phyloP scores from a whole-genome alignment of 2,888 invertebrate species.

The Lordiphosa fenestrarum region DNA sequence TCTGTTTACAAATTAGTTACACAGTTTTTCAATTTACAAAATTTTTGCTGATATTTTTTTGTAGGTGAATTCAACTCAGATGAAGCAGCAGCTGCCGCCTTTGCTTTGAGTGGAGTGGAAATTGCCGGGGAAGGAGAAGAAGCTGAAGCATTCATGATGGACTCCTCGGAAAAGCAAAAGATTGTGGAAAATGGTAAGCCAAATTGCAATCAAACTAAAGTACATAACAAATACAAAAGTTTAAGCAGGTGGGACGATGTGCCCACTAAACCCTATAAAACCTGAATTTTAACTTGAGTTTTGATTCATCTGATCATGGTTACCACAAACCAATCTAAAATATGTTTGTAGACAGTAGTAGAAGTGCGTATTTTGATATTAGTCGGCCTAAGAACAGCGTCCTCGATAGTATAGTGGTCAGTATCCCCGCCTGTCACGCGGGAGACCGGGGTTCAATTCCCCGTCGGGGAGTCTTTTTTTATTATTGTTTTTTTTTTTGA shows the following conservation, averaged over 20 bases:
- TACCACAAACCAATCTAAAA: too few species aligned
- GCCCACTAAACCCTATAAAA: too few species aligned
- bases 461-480: slow-evolving; percentile 58
- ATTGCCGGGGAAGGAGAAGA: slow-evolving; percentile 11
- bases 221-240: too few species aligned
- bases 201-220: background rate
- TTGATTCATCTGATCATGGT: too few species aligned
- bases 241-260: too few species aligned
- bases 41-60: slow-evolving; percentile 24
- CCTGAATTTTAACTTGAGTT: too few species aligned
- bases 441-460: slow-evolving; percentile 69
- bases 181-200: slow-evolving; percentile 38
- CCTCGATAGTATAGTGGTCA: slow-evolving; percentile 69
- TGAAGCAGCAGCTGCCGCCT: slow-evolving; percentile 36
- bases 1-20: slow-evolving; percentile 41
- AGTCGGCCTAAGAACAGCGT: slow-evolving; percentile 7
- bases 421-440: slow-evolving; percentile 67
- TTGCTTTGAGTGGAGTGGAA: slow-evolving; percentile 30
- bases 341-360: too few species aligned
- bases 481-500: slow-evolving; percentile 3
- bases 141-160: slow-evolving; percentile 10
- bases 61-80: slow-evolving; percentile 43
- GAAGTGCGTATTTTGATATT: background rate
- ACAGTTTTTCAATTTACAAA: slow-evolving; percentile 45
- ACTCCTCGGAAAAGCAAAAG: slow-evolving; percentile 27